Evolutionary conservation across 2,888 invertebrate genomes (phyloP).

Genomic region (Ceratothoa steindachneri): DNA sequence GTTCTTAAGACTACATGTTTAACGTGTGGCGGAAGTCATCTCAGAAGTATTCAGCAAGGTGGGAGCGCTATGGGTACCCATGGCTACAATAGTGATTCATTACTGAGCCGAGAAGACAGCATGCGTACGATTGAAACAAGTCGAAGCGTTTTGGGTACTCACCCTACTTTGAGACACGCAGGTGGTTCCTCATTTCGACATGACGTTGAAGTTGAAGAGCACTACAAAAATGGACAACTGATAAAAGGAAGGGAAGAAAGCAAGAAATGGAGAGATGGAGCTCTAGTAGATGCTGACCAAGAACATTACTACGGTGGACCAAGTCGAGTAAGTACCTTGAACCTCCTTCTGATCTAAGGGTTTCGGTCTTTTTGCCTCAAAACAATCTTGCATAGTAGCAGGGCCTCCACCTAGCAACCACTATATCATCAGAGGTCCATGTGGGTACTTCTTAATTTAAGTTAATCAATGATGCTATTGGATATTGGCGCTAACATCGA

Average conservation of each 20-base stretch:
- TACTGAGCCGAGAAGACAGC: background rate
- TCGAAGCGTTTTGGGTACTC: background rate
- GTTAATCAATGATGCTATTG: too few species aligned
- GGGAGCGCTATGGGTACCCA: background rate
- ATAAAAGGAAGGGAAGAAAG: slow-evolving; percentile 27
- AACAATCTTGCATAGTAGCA: too few species aligned
- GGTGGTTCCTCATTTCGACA: slow-evolving; percentile 19
- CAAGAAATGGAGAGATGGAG: slow-evolving; percentile 25
- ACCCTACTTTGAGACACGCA: background rate
- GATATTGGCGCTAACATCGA: too few species aligned
- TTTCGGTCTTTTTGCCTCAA: background rate
- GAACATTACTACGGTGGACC: slow-evolving; percentile 27
- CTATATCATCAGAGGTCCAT: too few species aligned
- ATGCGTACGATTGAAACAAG: background rate
- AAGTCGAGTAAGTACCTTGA: background rate
- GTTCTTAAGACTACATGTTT: background rate
- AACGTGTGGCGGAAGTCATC: background rate
- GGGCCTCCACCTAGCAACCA: too few species aligned
- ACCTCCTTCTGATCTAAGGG: background rate
- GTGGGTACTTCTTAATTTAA: too few species aligned
- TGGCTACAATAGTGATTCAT: background rate
- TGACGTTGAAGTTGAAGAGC: slow-evolving; percentile 35
- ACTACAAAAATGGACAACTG: slow-evolving; percentile 38
- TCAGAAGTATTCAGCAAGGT: background rate
- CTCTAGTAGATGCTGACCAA: slow-evolving; percentile 23